Conservation (phyloP, 2,113 vertebrate species). For the Anarhynchus alexandrinus region DNA sequence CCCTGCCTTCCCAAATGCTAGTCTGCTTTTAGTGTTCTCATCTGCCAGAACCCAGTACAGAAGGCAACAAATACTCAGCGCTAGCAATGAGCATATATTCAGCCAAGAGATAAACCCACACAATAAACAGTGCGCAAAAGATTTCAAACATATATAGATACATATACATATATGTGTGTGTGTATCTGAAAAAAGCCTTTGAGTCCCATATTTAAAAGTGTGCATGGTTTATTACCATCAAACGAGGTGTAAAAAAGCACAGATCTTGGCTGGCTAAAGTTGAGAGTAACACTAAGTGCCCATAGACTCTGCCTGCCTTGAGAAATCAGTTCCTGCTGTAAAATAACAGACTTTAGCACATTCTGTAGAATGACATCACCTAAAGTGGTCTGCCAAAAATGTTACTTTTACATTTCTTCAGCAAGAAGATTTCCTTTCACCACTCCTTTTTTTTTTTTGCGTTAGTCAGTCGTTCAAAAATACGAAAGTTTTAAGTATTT, state of each 20-base stretch:
- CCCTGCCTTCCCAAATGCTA: neutral
- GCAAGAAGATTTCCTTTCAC: constrained; percentile 64
- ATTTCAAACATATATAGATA: neutral
- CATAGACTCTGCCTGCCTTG: constrained; percentile 38
- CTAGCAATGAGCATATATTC: neutral
- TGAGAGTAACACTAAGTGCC: constrained; percentile 45
- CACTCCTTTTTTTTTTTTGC: neutral
- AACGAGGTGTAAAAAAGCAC: constrained; percentile 24
- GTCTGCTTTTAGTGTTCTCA: neutral
- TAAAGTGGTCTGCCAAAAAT: constrained; percentile 63
- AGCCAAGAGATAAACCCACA: neutral
- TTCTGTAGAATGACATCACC: constrained; percentile 71
- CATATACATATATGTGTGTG: fast-evolving
- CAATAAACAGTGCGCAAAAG: neutral
- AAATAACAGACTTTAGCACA: constrained; percentile 69
- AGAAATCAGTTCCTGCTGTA: constrained; percentile 59
- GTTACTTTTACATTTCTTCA: constrained; percentile 71
- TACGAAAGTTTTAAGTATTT: constrained; percentile 60
- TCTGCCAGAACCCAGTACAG: neutral
- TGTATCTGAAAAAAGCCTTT: neutral
- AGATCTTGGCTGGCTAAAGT: constrained; percentile 37
- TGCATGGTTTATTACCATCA: neutral
- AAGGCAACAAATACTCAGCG: neutral
- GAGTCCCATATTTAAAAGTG: neutral
- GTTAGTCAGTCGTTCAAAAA: constrained; percentile 42